Base-by-base conservation (phyloP, 2,113 vertebrate genomes). In the Merops nubicus region DNA sequence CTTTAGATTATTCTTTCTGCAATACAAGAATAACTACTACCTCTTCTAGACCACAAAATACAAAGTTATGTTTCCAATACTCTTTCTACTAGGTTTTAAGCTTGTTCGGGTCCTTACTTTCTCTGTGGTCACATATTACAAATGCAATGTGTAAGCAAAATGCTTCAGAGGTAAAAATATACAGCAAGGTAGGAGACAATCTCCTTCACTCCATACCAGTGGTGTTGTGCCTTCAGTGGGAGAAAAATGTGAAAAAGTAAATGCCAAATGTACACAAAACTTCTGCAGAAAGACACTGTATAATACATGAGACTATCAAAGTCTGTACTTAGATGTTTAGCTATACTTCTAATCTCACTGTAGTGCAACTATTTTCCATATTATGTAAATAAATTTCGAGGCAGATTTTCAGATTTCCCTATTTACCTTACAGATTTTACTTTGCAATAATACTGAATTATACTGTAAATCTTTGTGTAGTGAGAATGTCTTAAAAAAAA, bases 201-300 rank as follows among this genome's bases (percentile, higher is more conserved):
- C 11, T 42, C n/a, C 62, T 86, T 38, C n/a, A 0, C 25, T 36
- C 29, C 36, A 2, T 1, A 5, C 4, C 6, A 3, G 6, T 17
- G 34, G 4, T 1, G 4, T 1, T 51, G 57, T 25, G 10, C 28
- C 38, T 50, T 77, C 19, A 11, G 28, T 6, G 50, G 50, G 42
- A 38, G 54, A 38, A 45, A 56, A 77, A 64, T 36, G 9, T 23
- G 33, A 7, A 60, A 43, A 60, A 65, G 5, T 11, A 15, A 57
- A 70, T 88, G 21, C 9, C 31, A 86, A 69, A 50, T 1, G 12
- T 48, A 34, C 34, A 36, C 8, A 19, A 60, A 88, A 69, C 3
- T 53, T 56, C 29, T 74, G 18, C 50, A 67, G 45, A 21, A 85
- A 62, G 16, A 0, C 45, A 23, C 34, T 56, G 43, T 64, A 59